phyloP scores from a whole-genome alignment of 2,113 vertebrate species.

The Pantherophis guttatus region DNA sequence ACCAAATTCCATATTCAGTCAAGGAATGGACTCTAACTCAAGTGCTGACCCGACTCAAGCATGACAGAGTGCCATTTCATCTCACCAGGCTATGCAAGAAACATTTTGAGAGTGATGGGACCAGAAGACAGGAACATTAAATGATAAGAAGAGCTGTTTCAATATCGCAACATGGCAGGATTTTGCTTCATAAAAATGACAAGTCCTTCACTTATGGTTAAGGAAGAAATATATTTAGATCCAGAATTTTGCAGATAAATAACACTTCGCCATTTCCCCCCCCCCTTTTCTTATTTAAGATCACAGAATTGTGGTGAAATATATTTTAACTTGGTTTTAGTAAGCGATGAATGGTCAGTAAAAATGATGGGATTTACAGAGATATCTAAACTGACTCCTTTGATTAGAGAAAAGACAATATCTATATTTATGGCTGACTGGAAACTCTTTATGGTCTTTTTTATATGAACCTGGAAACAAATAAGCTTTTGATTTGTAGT shows the following conservation, averaged over 20 bases:
- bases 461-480: neutral
- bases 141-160: neutral
- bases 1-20: neutral
- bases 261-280: neutral
- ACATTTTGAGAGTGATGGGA: neutral
- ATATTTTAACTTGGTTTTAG: neutral
- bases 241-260: neutral
- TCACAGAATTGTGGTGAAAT: neutral
- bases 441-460: neutral
- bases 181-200: slow-evolving; percentile 1
- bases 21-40: neutral
- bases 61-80: neutral
- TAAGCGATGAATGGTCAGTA: neutral
- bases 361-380: neutral
- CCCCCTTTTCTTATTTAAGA: neutral
- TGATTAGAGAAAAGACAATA: neutral
- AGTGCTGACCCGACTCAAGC: neutral
- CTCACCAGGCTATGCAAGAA: neutral
- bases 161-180: neutral
- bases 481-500: neutral
- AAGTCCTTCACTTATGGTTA: neutral
- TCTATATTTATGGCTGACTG: neutral
- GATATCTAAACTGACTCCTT: neutral
- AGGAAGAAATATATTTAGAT: neutral
- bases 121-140: neutral